These are phyloP conservation scores for Tridacna gigas DNA, from an alignment of 2,888 invertebrate species.

Conservation along the genomic window DNA sequence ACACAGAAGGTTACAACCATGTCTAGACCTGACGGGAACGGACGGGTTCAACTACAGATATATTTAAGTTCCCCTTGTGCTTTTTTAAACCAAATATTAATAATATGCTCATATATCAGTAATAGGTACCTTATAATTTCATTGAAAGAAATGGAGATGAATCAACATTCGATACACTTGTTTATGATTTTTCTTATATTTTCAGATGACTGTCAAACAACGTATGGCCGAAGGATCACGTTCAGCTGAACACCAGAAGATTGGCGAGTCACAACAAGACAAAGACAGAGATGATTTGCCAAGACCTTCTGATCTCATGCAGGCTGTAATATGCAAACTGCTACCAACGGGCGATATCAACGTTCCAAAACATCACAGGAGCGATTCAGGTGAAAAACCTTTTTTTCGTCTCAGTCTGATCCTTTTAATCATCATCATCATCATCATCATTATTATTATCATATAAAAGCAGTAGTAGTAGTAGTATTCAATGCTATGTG, in stretches of 20 bases:
- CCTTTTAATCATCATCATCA: too few relatives aligned
- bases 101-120: too few relatives aligned
- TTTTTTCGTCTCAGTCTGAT: neutral
- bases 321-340: neutral
- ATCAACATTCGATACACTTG: neutral
- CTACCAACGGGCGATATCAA: neutral
- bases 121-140: too few relatives aligned
- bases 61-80: too few relatives aligned
- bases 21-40: too few relatives aligned
- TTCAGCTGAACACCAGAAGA: neutral
- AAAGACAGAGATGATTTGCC: neutral
- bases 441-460: too few relatives aligned
- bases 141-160: neutral
- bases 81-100: too few relatives aligned
- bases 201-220: constrained; percentile 23
- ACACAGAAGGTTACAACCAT: too few relatives aligned
- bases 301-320: constrained; percentile 1
- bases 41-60: too few relatives aligned
- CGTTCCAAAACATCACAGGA: constrained; percentile 7
- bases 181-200: neutral
- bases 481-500: too few relatives aligned
- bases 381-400: constrained; percentile 5
- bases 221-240: constrained; percentile 9
- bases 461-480: too few relatives aligned
- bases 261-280: neutral